Conservation (phyloP, 2,888 invertebrate genomes). For the Spodoptera picta region DNA sequence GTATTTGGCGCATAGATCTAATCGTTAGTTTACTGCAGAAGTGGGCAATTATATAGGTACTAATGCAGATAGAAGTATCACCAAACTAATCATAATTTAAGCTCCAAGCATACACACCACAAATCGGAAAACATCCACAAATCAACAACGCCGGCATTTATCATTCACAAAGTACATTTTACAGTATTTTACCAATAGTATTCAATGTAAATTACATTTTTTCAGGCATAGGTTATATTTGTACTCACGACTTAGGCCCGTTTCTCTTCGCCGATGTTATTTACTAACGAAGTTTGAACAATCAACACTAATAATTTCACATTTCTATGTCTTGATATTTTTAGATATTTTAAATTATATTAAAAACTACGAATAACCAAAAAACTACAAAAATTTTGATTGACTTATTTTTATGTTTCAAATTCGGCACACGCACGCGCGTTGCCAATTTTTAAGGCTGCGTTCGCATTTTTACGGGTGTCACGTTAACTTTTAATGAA, state of each 20-base stretch:
- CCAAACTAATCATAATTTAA: slow-evolving; percentile 36
- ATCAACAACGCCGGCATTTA: slow-evolving; percentile 80
- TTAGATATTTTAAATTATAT: slow-evolving; percentile 54
- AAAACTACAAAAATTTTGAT: slow-evolving; percentile 77
- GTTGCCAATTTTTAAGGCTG: slow-evolving; percentile 56
- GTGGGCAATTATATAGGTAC: slow-evolving; percentile 25
- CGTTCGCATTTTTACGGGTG: slow-evolving; percentile 52
- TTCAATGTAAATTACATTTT: slow-evolving; percentile 47
- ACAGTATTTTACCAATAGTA: slow-evolving; percentile 38
- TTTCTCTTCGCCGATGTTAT: slow-evolving; percentile 68
- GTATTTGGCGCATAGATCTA: neutral
- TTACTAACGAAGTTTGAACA: slow-evolving; percentile 60
- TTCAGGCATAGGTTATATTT: slow-evolving; percentile 60
- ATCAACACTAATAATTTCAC: slow-evolving; percentile 76
- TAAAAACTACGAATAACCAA: slow-evolving; percentile 57
- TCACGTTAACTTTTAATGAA: neutral
- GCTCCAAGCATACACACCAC: slow-evolving; percentile 62
- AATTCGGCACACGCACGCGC: slow-evolving; percentile 81
- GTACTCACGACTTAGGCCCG: slow-evolving; percentile 77
- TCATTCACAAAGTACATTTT: slow-evolving; percentile 52
- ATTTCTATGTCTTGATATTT: slow-evolving; percentile 73
- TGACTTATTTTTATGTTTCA: slow-evolving; percentile 77
- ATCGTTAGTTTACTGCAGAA: slow-evolving; percentile 22
- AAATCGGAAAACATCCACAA: slow-evolving; percentile 68
- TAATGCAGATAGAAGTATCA: slow-evolving; percentile 24